Percentiles rank a stretch among this genome's conserved stretches.
Conservation (phyloP, 2,113 vertebrate species). For the Burhinus oedicnemus region DNA sequence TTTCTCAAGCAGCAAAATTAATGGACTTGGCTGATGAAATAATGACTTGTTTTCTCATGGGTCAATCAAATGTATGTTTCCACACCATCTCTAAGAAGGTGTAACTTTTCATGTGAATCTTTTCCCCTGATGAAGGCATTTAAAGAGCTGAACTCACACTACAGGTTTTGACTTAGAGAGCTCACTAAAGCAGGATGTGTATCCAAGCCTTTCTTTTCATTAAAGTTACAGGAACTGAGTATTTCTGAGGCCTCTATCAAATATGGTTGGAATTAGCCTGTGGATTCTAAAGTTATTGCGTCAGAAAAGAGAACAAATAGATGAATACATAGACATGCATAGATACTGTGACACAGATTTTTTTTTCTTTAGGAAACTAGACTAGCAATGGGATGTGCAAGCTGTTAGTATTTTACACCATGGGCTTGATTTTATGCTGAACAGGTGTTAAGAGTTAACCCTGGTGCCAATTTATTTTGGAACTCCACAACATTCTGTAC, state of each 20-base stretch:
- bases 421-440: not conserved
- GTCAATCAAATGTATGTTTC: not conserved
- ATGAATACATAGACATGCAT: not conserved
- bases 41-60: not conserved
- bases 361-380: not conserved
- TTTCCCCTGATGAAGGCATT: not conserved
- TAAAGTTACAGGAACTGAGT: not conserved
- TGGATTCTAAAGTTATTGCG: not conserved
- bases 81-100: not conserved
- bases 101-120: not conserved
- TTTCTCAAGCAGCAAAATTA: not conserved
- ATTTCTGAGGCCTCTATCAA: not conserved
- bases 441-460: not conserved
- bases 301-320: not conserved
- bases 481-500: not conserved
- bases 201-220: not conserved
- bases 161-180: not conserved
- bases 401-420: not conserved
- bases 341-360: not conserved
- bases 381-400: not conserved
- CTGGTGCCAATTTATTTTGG: not conserved
- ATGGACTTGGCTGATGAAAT: not conserved
- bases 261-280: not conserved
- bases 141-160: not conserved
- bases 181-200: not conserved